These are phyloP conservation scores for Pseudorhombus dupliciocellatus DNA, from an alignment of 2,113 vertebrate species.

Conservation along the genomic window DNA sequence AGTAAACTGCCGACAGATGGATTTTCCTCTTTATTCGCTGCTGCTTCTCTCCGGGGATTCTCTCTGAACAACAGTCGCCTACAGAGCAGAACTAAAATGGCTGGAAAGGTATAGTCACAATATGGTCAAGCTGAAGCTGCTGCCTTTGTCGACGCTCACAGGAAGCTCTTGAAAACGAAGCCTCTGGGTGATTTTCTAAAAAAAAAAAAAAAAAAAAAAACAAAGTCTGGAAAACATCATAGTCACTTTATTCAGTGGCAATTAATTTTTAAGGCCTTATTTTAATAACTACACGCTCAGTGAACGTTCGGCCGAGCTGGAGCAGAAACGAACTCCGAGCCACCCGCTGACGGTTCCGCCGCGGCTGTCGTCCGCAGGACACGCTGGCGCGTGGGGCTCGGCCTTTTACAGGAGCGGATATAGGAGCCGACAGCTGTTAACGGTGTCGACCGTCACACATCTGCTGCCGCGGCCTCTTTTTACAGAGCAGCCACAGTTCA, in stretches of 20 bases:
- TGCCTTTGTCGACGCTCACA: neutral
- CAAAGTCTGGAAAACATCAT: no score
- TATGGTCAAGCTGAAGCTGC: neutral
- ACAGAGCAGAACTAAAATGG: neutral
- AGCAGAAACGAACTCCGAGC: neutral
- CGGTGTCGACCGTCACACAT: slow-evolving; percentile 74
- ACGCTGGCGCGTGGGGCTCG: slow-evolving; percentile 18
- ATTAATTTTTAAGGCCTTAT: neutral
- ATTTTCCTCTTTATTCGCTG: neutral
- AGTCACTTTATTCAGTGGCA: neutral
- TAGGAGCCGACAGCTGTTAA: slow-evolving; percentile 73
- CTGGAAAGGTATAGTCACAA: neutral
- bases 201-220: no score
- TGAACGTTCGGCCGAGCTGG: neutral
- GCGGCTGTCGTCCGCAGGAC: slow-evolving; percentile 24
- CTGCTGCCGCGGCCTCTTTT: slow-evolving; percentile 72
- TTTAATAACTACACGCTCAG: neutral
- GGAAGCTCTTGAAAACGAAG: neutral
- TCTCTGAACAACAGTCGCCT: neutral
- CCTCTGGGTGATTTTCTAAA: no score
- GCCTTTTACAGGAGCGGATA: slow-evolving; percentile 51
- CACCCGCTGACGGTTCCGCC: slow-evolving; percentile 9
- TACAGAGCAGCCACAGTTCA: slow-evolving; percentile 53
- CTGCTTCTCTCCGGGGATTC: neutral
- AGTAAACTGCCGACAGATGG: neutral